Conservation (phyloP, 1,140 invertebrate genomes). For the Cydia strobilella region DNA sequence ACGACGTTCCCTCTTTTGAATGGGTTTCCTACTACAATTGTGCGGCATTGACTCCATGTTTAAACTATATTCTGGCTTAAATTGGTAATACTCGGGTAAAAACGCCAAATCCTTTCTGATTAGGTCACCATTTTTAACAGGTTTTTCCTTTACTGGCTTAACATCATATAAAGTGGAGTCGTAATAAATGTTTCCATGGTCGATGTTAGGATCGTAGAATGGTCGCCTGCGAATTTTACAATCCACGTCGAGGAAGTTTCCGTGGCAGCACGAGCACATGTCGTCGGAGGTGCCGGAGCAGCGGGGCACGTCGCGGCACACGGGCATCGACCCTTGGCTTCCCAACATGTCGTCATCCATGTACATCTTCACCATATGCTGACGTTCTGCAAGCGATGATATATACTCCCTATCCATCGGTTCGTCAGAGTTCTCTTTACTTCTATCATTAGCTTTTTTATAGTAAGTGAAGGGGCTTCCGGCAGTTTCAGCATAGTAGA, state of each 20-base stretch:
- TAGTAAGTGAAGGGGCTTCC: background rate
- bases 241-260: slow-evolving; percentile 61
- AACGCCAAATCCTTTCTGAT: slow-evolving; percentile 43
- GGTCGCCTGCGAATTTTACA: background rate
- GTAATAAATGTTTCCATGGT: slow-evolving; percentile 45
- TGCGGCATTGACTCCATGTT: background rate
- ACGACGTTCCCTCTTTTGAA: slow-evolving; percentile 11
- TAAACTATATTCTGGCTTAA: background rate
- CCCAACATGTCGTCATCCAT: slow-evolving; percentile 50
- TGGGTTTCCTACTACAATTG: background rate
- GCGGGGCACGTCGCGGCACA: slow-evolving; percentile 54
- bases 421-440: background rate
- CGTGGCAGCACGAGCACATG: slow-evolving; percentile 61
- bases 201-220: slow-evolving; percentile 40
- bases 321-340: slow-evolving; percentile 57
- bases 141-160: slow-evolving; percentile 63
- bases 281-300: slow-evolving; percentile 48
- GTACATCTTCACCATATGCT: slow-evolving; percentile 50
- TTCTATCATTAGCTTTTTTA: background rate
- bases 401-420: background rate
- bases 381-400: slow-evolving; percentile 35
- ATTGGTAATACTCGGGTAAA: slow-evolving; percentile 40
- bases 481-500: slow-evolving; percentile 18
- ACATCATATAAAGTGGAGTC: slow-evolving; percentile 64
- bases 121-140: slow-evolving; percentile 39